Percentiles rank a stretch among this genome's conserved stretches.
Conservation (phyloP, 2,888 invertebrate species). For the Stenoptilia bipunctidactyla region DNA sequence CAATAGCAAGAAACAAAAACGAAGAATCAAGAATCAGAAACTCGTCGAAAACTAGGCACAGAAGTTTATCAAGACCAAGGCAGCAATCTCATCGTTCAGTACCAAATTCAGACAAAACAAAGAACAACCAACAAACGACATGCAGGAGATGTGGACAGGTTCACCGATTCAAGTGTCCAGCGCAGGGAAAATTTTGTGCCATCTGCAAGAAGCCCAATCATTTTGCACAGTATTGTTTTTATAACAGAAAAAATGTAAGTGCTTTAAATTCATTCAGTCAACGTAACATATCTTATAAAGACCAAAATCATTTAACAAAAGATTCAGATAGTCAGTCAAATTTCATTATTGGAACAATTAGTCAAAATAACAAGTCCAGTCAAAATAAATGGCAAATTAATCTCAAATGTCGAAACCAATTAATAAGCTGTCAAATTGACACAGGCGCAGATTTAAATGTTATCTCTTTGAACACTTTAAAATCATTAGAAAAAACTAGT, state of each 20-base stretch:
- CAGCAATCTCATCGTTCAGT: background rate
- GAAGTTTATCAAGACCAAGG: background rate
- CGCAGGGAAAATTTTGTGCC: background rate
- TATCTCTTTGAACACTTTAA: background rate
- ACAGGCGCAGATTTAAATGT: constrained; percentile 1
- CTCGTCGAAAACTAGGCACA: background rate
- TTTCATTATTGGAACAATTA: background rate
- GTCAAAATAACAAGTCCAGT: background rate
- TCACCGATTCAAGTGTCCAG: background rate
- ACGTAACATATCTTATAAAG: background rate
- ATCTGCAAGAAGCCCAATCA: background rate
- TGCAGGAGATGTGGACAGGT: background rate
- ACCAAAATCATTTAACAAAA: background rate
- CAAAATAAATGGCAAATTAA: background rate
- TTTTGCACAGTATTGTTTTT: background rate
- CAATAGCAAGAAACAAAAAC: background rate
- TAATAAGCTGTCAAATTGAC: background rate
- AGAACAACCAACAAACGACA: background rate
- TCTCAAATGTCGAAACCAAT: background rate
- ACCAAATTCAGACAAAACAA: background rate
- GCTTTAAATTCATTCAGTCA: background rate
- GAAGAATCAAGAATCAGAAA: background rate
- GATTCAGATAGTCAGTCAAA: no score
- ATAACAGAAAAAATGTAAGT: background rate
- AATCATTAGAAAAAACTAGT: background rate